Evolutionary conservation across 2,113 vertebrate genomes (phyloP).

Genomic region (Stomatorhinus ivindoensis): DNA sequence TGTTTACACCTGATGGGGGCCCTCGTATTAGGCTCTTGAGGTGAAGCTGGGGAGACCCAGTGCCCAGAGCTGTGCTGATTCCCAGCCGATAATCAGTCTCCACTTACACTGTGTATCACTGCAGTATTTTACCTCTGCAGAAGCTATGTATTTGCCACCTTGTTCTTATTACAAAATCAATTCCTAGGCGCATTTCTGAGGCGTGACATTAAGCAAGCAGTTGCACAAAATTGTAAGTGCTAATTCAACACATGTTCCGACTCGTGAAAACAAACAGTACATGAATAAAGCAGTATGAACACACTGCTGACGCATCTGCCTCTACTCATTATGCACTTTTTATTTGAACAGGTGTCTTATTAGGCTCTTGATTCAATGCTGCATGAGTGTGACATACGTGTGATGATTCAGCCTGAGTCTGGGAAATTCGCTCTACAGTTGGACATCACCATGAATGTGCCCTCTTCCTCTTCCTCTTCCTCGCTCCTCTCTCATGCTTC

Average conservation of each 20-base stretch:
- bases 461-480: neutral
- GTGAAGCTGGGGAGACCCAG: neutral
- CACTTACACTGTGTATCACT: constrained; percentile 13
- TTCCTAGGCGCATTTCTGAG: neutral
- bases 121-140: constrained; percentile 16
- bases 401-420: neutral
- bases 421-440: neutral
- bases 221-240: neutral
- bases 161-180: constrained; percentile 7
- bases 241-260: neutral
- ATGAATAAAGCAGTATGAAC: neutral
- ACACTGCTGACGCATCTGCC: neutral
- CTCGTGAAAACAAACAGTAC: neutral
- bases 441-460: neutral
- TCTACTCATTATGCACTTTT: neutral
- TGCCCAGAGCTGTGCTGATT: neutral
- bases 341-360: neutral
- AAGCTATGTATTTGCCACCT: neutral
- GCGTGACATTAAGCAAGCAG: neutral
- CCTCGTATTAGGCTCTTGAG: neutral
- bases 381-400: neutral
- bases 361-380: neutral
- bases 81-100: constrained; percentile 2
- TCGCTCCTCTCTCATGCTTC: neutral
- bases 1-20: neutral